Conservation (phyloP, 2,797 vertebrate species). For the Enteromius unitaeniatus region DNA sequence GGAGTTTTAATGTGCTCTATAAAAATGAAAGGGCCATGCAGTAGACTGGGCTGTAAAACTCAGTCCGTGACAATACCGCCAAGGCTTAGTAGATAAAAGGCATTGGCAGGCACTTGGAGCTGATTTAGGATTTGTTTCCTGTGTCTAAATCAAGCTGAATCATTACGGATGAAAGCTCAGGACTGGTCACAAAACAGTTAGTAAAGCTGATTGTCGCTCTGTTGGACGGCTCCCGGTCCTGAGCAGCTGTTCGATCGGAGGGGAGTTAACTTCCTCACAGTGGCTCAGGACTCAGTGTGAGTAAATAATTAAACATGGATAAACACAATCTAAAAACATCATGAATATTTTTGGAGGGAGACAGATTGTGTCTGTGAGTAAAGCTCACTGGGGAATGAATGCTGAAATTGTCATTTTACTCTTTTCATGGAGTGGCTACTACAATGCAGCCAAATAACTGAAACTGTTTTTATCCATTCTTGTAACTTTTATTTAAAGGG, state of each 20-base stretch:
- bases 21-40: conserved; percentile 58
- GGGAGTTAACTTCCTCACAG: conserved; percentile 20
- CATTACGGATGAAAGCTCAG: conserved; percentile 31
- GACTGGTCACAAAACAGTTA: conserved; percentile 32
- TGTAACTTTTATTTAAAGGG: neutral
- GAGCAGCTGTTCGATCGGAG: conserved; percentile 10
- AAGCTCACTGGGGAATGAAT: neutral
- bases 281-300: conserved; percentile 33
- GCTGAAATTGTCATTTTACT: conserved; percentile 6
- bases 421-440: neutral
- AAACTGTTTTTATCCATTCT: neutral
- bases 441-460: neutral
- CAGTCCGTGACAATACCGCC: conserved; percentile 57
- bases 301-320: conserved; percentile 43
- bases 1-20: conserved; percentile 60
- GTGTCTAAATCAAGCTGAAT: conserved; percentile 50
- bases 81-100: conserved; percentile 52
- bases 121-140: conserved; percentile 58
- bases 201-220: conserved; percentile 33
- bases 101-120: conserved; percentile 45
- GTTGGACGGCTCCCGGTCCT: neutral
- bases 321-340: conserved; percentile 43
- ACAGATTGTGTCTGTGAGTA: conserved; percentile 12
- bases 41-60: conserved; percentile 57
- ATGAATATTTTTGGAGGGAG: conserved; percentile 36